Evolutionary conservation across 1,140 invertebrate species (phyloP).

Genomic region (Maniola jurtina): DNA sequence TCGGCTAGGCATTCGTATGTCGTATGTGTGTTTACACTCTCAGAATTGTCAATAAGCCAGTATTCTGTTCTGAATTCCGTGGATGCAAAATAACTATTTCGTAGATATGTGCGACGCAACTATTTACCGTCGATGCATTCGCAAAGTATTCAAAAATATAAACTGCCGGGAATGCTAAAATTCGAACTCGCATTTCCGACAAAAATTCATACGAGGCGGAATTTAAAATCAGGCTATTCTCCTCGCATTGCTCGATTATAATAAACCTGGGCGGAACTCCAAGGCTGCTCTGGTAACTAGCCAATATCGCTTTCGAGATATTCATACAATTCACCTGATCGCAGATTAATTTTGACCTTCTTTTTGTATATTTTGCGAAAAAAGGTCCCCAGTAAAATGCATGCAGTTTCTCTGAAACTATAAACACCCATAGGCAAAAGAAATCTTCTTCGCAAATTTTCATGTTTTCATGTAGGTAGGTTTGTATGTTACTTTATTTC

Average conservation of each 20-base stretch:
- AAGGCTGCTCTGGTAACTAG: not conserved
- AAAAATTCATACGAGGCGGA: constrained; percentile 7
- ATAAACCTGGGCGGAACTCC: constrained; percentile 2
- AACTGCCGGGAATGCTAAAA: constrained; percentile 1
- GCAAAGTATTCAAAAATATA: not conserved
- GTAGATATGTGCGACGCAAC: not conserved
- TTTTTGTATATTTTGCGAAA: too few species aligned
- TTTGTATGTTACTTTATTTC: too few species aligned
- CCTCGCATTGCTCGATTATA: not conserved
- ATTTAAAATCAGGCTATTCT: constrained; percentile 9
- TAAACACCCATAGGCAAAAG: not conserved
- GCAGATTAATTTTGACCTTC: not conserved
- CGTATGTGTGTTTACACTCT: too few species aligned
- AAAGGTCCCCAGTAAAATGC: not conserved
- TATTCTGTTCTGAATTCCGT: too few species aligned
- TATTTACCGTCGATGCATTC: not conserved
- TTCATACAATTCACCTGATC: not conserved
- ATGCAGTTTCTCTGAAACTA: not conserved
- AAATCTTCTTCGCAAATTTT: too few species aligned
- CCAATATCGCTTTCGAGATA: constrained; percentile 4
- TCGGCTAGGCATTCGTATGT: too few species aligned
- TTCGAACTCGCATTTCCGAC: constrained; percentile 8
- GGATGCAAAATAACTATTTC: not conserved
- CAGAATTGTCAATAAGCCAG: too few species aligned
- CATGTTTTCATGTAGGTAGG: too few species aligned